phyloP scores from a whole-genome alignment of 2,797 vertebrate genomes.

The Tragopan temminckii region DNA sequence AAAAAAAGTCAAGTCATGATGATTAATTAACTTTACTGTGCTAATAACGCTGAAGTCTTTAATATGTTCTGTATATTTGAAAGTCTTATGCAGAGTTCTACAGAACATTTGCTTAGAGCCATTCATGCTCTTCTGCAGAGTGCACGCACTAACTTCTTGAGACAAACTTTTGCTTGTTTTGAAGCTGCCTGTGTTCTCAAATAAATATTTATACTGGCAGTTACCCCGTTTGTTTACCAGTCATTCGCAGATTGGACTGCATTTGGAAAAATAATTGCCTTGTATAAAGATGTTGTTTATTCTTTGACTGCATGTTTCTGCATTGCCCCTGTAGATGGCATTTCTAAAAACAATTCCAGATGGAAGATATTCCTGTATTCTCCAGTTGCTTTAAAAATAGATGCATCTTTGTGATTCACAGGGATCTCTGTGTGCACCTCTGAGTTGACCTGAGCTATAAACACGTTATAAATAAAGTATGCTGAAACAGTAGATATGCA shows the following conservation, averaged over 20 bases:
- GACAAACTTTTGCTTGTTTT: slow-evolving; percentile 75
- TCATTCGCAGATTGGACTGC: slow-evolving; percentile 72
- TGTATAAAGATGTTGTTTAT: slow-evolving; percentile 72
- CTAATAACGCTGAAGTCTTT: neutral
- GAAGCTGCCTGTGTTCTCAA: slow-evolving; percentile 61
- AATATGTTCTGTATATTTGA: neutral
- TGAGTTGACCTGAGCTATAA: slow-evolving; percentile 3
- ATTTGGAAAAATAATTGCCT: slow-evolving; percentile 62
- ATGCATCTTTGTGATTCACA: neutral
- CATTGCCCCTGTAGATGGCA: slow-evolving; percentile 40
- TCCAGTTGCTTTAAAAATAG: slow-evolving; percentile 61
- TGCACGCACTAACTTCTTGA: neutral
- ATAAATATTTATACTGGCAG: slow-evolving; percentile 85
- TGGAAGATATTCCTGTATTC: slow-evolving; percentile 66
- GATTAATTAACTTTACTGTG: neutral
- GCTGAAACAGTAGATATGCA: neutral
- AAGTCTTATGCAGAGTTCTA: slow-evolving; percentile 12
- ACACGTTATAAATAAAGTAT: neutral
- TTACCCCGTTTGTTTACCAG: slow-evolving; percentile 81
- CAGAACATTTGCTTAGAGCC: slow-evolving; percentile 37
- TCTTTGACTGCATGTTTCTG: slow-evolving; percentile 65
- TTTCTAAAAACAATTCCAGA: slow-evolving; percentile 66
- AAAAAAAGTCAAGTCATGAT: neutral
- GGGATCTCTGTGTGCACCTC: neutral
- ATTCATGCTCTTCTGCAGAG: slow-evolving; percentile 46